Base-by-base conservation (phyloP, 1,140 invertebrate genomes). In the Acromyrmex heyeri region DNA sequence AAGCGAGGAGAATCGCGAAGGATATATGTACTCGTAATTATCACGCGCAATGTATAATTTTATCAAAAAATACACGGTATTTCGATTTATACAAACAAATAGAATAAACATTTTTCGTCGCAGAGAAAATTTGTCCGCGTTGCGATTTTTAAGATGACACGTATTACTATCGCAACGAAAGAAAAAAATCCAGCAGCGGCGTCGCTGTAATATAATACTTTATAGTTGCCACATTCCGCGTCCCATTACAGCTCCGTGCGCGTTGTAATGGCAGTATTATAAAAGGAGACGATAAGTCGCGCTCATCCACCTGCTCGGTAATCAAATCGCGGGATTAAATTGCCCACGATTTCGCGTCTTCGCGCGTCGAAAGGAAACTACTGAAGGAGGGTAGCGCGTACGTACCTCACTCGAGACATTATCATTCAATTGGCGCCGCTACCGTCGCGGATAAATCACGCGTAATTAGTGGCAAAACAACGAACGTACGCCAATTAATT, bases 281-380 rank as follows among this genome's bases (percentile, higher is more conserved):
- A 75, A 73, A 83, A 73, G 79, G 57, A 83, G 55, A 83, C 79
- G 79, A 73, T 83, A 75, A 83, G 79, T 83, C 79, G 79, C 79
- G 79, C 79, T 83, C 79, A 75, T 83, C 69, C 79, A 83, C 79
- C 79, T 83, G 79, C 79, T 83, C 79, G 69, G 69, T 83, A 83
- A 83, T 83, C 79, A 83, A 83, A 83, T 61, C 79, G 79, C 79
- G 55, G 55, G 79, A 83, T 83, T 83, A 83, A 83, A 83, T 83
- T 83, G 79, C 79, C 53, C 69, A 75, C 79, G 69, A 83, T 83
- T 83, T 83, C 79, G 79, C 79, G 79, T 75, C 55, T 75, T 62
- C 79, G 78, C 78, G 65, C 65, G 44, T 48, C 57, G 34, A 57
- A 75, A 34, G 69, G 55, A 59, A 79, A 79, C 70, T 70, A 44